Base-by-base conservation (phyloP, 2,888 invertebrate genomes). In the Brachynemurus nebulosus region DNA sequence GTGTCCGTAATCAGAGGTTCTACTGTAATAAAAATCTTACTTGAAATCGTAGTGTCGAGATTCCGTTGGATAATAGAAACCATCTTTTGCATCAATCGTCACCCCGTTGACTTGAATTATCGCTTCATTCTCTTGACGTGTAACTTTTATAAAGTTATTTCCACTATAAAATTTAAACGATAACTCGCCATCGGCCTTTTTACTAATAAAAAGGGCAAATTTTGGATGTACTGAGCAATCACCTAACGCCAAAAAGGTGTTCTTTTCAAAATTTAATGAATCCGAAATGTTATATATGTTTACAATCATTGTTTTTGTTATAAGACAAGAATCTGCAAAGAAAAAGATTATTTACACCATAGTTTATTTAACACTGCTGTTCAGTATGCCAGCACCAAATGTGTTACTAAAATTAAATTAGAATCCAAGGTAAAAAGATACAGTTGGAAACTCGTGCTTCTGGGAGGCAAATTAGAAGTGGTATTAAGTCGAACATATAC, bases 181-280 rank as follows among this genome's bases (percentile, higher is more conserved):
- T 40, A 23, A 21, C 11, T 12, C 14, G 20, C 12, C 34, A 4
- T 16, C 11, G 12, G 23, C 16, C 2, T 47, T 45, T 41, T 51
- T 52, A 47, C 51, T 54, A 23, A 57, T 48, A 30, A 57, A 52
- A 8, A 58, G 46, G 5, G 54, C 51, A 46, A 58, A 59, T 16
- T 50, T 52, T n/a, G 55, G 45, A 5, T 47, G 45, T 3, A 47
- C 21, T 3, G 56, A 55, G 45, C 57, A 58, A 46, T 59, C 57
- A 2, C 56, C 58, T 8, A 53, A 48, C 4, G 55, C 55, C 5
- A 58, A 45, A 2, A 55, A 3, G 12, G 12, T 19, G 11, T 14
- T 50, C 40, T 55, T 37, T n/a, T 53, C 54, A 2, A 49, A 52
- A 37, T 57, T 55, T 47, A 12, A 12, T n/a, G 18, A n/a, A 37